Evolutionary conservation across 2,113 vertebrate genomes (phyloP), one percentile per base, ranked within the genome.

Genomic region (Lanius collurio): DNA sequence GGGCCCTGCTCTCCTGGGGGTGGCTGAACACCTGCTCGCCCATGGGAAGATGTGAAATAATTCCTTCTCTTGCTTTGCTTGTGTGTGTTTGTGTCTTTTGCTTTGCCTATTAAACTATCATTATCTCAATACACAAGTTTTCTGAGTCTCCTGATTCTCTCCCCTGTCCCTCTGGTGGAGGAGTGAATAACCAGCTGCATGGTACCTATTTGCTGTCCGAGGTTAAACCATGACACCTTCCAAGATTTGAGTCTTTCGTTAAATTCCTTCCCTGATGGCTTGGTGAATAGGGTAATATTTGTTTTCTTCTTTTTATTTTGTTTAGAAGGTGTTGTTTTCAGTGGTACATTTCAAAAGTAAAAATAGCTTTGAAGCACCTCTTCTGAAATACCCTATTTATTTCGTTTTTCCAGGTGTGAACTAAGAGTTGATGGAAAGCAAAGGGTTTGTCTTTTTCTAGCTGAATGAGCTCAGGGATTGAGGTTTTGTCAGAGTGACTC

Each of bases 361-460:
- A 69, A 83, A 68, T 53, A 75, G 35, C 33, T 96, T 84, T 84
- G 53, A 94, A 87, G 49, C 15, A 73, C 10, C 44, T 91, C 46
- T 77, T 95, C 74, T 81, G 73, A 91, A 89, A 91, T n/a, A 67
- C 3, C 11, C 23, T 28, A 56, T 89, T 94, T 89, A 75, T 87
- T 91, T 79, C 42, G 39, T 73, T 91, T 84, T 91, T 63, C 53
- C 52, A 64, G n/a, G 31, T 84, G n/a, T 49, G 33, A 89, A 70
- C 42, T 46, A 77, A 78, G 69, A 81, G 55, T 20, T 83, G 73
- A 56, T 28, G 37, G 87, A 91, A 77, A 79, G 55, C 49, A 90
- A 87, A 87, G 53, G 44, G 30, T 33, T 91, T 91, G 52, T 60
- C 53, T 94, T 94, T 79, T 87, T 70, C 90, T 70, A 93, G 24